Evolutionary conservation across 2,113 vertebrate genomes (phyloP), one percentile per base, ranked within the genome.

Genomic region (Petaurus breviceps): DNA sequence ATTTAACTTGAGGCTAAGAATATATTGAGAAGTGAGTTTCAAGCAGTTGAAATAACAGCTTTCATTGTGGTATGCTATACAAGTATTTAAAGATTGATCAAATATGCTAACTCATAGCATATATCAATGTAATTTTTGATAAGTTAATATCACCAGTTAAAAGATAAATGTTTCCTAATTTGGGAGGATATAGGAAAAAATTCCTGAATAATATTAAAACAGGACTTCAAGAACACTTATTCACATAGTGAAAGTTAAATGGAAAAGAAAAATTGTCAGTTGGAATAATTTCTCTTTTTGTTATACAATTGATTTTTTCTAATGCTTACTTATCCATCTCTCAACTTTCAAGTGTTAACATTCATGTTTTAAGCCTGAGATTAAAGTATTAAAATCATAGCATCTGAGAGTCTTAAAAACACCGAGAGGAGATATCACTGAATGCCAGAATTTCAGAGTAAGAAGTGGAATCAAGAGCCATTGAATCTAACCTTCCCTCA

Each of bases 41-140:
- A 96, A 90, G 91, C 94, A 97, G 96, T 95, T 94, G 53, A 96
- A 91, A 89, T 16, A 47, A 51, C 26, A 51, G 52, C 25, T 61
- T 97, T 97, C n/a, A 50, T 84, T 94, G 25, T 16, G 91, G 0
- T 8, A 3, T 53, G 28, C 1, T 90, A 11, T 90, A 50, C 25
- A 95, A 90, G 91, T 91, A 93, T 97, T 97, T 96, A 97, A 98
- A 11, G 23, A 54, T 89, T 53, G 0, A 93, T 49, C 91, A 96
- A 97, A 97, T 97, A 98, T 94, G 97, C 89, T 28, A 97, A 96
- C 94, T 97, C 97, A 46, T 3, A 49, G 16, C 16, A 22, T 7
- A 50, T 96, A 91, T 97, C 93, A 43, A 46, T 53, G 16, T 96
- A 98, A 97, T 97, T 97, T 93, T 94, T 96, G 94, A 93, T 90